Percentiles rank a stretch among this genome's conserved stretches.
These are phyloP conservation scores for Drosophila macrothrix DNA, from an alignment of 2,888 invertebrate species.

Conservation along the genomic window DNA sequence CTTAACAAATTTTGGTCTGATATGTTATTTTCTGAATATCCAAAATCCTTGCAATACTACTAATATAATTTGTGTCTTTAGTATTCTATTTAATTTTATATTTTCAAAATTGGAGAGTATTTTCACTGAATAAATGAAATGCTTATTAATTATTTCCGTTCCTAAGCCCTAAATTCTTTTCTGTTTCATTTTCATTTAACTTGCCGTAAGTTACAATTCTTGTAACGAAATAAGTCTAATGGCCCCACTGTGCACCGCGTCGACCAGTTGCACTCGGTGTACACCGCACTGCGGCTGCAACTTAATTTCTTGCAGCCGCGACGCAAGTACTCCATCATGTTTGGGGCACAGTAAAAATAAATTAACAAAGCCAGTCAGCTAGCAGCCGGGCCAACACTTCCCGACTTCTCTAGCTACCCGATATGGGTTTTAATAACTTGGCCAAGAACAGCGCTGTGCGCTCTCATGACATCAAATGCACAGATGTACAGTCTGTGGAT, in stretches of 20 bases:
- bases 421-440: constrained; percentile 64
- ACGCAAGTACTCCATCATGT: constrained; percentile 65
- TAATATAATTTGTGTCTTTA: not conserved
- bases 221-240: not conserved
- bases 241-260: not conserved
- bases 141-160: not conserved
- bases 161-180: not conserved
- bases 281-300: constrained; percentile 53
- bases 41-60: not conserved
- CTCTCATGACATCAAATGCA: constrained; percentile 50
- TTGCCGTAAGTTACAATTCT: not conserved
- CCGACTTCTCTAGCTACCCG: constrained; percentile 56
- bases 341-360: constrained; percentile 66
- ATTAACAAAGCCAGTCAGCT: constrained; percentile 56
- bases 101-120: too few relatives aligned
- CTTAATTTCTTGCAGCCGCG: constrained; percentile 63
- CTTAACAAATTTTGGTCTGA: not conserved
- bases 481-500: constrained; percentile 51
- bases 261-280: constrained; percentile 9
- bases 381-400: constrained; percentile 35
- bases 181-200: not conserved
- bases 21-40: not conserved
- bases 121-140: not conserved
- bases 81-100: too few relatives aligned
- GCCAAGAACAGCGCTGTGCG: constrained; percentile 18